phyloP scores from a whole-genome alignment of 2,113 vertebrate species.

The Siphamia tubifer region DNA sequence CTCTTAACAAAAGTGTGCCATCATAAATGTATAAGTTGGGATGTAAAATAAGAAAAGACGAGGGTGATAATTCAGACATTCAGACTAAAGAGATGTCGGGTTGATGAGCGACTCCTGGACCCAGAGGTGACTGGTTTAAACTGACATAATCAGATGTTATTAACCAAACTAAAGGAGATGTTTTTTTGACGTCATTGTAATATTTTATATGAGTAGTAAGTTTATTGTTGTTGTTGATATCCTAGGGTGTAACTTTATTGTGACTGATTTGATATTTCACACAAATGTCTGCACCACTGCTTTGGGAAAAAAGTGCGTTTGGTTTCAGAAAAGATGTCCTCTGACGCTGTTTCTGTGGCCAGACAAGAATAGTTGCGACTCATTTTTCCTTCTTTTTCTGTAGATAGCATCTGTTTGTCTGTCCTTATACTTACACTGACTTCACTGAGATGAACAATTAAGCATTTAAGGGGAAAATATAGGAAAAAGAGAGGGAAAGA shows the following conservation, averaged over 20 bases:
- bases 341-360: slow-evolving; percentile 41
- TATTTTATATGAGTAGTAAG: slow-evolving; percentile 74
- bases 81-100: slow-evolving; percentile 9
- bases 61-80: not conserved
- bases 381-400: slow-evolving; percentile 16
- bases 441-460: slow-evolving; percentile 52
- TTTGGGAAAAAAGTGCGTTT: slow-evolving; percentile 54
- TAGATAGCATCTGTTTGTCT: slow-evolving; percentile 51
- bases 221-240: slow-evolving; percentile 62
- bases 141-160: slow-evolving; percentile 70
- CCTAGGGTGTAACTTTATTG: slow-evolving; percentile 69
- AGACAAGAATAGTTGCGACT: slow-evolving; percentile 37
- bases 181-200: slow-evolving; percentile 57
- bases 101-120: slow-evolving; percentile 40
- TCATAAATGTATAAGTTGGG: slow-evolving; percentile 23
- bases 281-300: slow-evolving; percentile 74
- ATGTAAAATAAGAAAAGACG: slow-evolving; percentile 18
- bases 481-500: slow-evolving; percentile 75
- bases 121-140: slow-evolving; percentile 30
- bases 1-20: slow-evolving; percentile 66
- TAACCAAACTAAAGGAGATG: slow-evolving; percentile 78
- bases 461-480: slow-evolving; percentile 59
- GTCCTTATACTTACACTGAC: slow-evolving; percentile 35
- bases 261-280: slow-evolving; percentile 70
- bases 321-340: slow-evolving; percentile 43